A percentile compares a stretch with the other conserved stretches of the same genome.
Conservation (phyloP, 1,140 invertebrate species). For the Aphelenchoides besseyi region DNA sequence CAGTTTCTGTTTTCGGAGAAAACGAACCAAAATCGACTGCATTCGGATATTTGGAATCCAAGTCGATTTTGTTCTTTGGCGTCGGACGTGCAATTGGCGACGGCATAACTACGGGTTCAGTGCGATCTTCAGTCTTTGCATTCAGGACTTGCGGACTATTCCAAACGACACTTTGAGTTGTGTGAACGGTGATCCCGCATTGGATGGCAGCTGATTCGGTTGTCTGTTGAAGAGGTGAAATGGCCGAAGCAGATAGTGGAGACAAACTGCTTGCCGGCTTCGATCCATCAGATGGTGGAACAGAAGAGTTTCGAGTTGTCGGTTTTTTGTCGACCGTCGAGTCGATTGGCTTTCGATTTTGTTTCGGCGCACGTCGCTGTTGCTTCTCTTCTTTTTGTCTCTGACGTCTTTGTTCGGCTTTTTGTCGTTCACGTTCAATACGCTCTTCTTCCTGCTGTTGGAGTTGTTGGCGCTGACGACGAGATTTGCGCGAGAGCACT, state of each 20-base stretch:
- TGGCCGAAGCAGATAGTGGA: not conserved
- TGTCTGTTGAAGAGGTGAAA: slow-evolving; percentile 31
- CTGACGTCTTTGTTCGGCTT: slow-evolving; percentile 26
- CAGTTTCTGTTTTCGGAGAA: not conserved
- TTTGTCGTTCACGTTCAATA: slow-evolving; percentile 13
- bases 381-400: slow-evolving; percentile 32
- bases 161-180: slow-evolving; percentile 27
- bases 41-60: slow-evolving; percentile 4
- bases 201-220: not conserved
- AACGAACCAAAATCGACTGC: slow-evolving; percentile 8
- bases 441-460: slow-evolving; percentile 33
- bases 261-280: not conserved
- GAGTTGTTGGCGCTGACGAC: slow-evolving; percentile 5
- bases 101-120: slow-evolving; percentile 37
- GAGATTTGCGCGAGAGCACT: slow-evolving; percentile 60
- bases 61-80: slow-evolving; percentile 31
- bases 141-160: slow-evolving; percentile 18
- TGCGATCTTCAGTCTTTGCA: not conserved
- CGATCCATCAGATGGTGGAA: not conserved
- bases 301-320: not conserved
- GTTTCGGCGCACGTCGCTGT: slow-evolving; percentile 27
- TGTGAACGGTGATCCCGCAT: not conserved
- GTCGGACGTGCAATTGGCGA: slow-evolving; percentile 55
- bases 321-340: slow-evolving; percentile 14
- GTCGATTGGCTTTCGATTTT: slow-evolving; percentile 24